Percentiles rank a stretch among this genome's conserved stretches.
Conservation (phyloP, 1,140 invertebrate species). For the Eupeodes corollae region DNA sequence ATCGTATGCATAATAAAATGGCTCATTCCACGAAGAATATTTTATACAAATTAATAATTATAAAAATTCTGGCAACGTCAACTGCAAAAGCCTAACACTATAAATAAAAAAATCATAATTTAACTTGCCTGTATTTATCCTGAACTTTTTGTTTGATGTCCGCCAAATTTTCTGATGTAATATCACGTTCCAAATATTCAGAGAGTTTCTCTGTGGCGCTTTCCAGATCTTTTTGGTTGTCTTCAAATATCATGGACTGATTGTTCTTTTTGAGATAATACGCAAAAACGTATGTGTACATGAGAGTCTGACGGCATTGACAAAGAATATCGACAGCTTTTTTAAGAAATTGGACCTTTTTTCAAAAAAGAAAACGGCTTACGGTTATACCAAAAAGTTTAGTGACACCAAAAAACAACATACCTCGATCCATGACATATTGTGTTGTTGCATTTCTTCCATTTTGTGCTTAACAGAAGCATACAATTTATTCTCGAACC, state of each 20-base stretch:
- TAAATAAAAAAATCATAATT: neutral
- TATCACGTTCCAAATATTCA: slow-evolving; percentile 95
- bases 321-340: slow-evolving; percentile 97
- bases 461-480: slow-evolving; percentile 93
- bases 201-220: slow-evolving; percentile 92
- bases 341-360: slow-evolving; percentile 87
- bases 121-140: slow-evolving; percentile 86
- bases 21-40: too few species aligned
- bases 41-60: too few species aligned
- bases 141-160: slow-evolving; percentile 99
- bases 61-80: too few species aligned
- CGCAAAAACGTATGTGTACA: slow-evolving; percentile 99
- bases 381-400: slow-evolving; percentile 2
- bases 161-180: slow-evolving; percentile 92
- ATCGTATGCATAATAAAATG: too few species aligned
- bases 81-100: slow-evolving; percentile 1
- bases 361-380: slow-evolving; percentile 1
- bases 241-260: slow-evolving; percentile 98
- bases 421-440: slow-evolving; percentile 99
- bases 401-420: slow-evolving; percentile 26
- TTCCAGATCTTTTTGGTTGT: slow-evolving; percentile 97
- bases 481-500: slow-evolving; percentile 95
- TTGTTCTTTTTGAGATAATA: slow-evolving; percentile 97
- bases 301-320: slow-evolving; percentile 92
- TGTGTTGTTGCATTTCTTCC: slow-evolving; percentile 99